Percentiles rank a stretch among this genome's conserved stretches.
Conservation (phyloP, 2,888 invertebrate genomes). For the Hyposoter didymator region DNA sequence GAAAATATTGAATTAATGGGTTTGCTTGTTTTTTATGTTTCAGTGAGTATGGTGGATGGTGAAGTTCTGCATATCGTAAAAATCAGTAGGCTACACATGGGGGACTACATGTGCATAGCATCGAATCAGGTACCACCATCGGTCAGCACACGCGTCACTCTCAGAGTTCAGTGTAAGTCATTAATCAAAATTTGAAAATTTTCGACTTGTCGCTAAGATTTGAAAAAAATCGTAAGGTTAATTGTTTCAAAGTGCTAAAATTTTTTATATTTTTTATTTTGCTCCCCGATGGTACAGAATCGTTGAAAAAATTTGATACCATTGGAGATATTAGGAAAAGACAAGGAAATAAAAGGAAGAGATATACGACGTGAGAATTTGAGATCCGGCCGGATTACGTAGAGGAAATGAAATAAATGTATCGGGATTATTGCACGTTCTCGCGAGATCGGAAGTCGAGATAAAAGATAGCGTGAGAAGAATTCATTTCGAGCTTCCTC, state of each 20-base stretch:
- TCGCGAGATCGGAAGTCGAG: slow-evolving; percentile 55
- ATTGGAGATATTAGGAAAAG: background rate
- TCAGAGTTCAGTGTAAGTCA: slow-evolving; percentile 82
- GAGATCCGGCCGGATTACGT: slow-evolving; percentile 35
- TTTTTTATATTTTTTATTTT: background rate
- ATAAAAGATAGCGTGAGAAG: slow-evolving; percentile 55
- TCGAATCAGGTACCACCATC: slow-evolving; percentile 97
- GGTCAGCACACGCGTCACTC: slow-evolving; percentile 87
- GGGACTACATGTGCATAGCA: slow-evolving; percentile 96
- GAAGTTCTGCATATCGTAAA: slow-evolving; percentile 94
- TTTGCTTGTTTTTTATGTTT: slow-evolving; percentile 74
- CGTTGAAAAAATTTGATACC: background rate
- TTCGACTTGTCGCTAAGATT: background rate
- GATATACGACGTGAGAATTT: slow-evolving; percentile 41
- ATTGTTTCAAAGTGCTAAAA: background rate
- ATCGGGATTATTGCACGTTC: slow-evolving; percentile 59
- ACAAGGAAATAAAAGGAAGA: background rate
- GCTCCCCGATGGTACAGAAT: background rate
- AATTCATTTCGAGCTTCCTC: slow-evolving; percentile 55
- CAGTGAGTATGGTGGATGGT: slow-evolving; percentile 95
- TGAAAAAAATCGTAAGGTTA: background rate
- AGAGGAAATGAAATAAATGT: slow-evolving; percentile 59
- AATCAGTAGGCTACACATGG: slow-evolving; percentile 96
- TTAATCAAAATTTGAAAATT: background rate
- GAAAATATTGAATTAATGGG: background rate